Base-by-base conservation (phyloP, 2,888 invertebrate genomes). In the Ectobius pallidus region DNA sequence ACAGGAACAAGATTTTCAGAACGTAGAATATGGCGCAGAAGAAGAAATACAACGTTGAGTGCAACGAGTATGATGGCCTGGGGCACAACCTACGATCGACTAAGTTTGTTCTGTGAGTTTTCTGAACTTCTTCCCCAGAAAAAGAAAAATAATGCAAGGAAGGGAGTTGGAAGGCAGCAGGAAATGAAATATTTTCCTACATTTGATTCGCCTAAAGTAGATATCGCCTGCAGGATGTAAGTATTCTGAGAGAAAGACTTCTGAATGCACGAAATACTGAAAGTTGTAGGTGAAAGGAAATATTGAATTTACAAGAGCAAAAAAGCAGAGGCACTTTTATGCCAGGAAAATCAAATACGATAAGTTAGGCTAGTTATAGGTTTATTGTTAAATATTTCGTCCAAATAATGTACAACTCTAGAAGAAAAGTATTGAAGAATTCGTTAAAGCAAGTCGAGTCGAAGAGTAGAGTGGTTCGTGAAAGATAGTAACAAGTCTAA, bases 111-210 rank as follows among this genome's bases (percentile, higher is more conserved):
- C 30, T 32, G 27, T 16, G 30, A 58, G 25, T 58, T 58, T 16
- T 25, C 18, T 30, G 2, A 32, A 32, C 27, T 58, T 58, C 30
- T 58, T 32, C 6, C 11, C n/a, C 6, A 58, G n/a, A 58, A 14
- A 25, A 25, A 52, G 16, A 52, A 52, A 34, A n/a, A n/a, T 46
- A 46, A 46, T n/a, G n/a, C n/a, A n/a, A 34, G 34, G 34, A 11
- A 11, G 34, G 34, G 11, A 34, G 34, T 7, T 7, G 34, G 34
- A 11, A 34, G 34, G 25, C 14, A 30, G 58, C 58, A 30, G 58
- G 58, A 58, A 58, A 58, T 58, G 58, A 58, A 58, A 32, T 58
- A 30, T 58, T 58, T 58, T 58, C 58, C 30, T 58, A 58, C 58
- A 58, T 58, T 58, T 30, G 58, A 58, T 58, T 58, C 58, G n/a